Evolutionary conservation across 2,797 vertebrate genomes (phyloP).

Genomic region (Vireo griseus): DNA sequence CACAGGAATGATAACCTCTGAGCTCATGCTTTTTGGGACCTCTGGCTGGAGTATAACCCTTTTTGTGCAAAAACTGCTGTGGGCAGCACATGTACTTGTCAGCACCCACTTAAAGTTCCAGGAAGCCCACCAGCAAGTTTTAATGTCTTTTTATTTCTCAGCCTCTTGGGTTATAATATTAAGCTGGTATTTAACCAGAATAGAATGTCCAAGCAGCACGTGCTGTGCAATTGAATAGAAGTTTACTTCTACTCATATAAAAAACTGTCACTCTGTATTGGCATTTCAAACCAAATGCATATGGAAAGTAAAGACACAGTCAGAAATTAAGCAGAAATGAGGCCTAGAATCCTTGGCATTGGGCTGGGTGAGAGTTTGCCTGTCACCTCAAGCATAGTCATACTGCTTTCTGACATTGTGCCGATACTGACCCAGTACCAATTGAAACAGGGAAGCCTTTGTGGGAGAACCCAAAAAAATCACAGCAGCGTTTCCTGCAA

Average conservation of each 20-base stretch:
- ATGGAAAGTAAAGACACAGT: neutral
- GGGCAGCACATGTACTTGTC: neutral
- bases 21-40: neutral
- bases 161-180: neutral
- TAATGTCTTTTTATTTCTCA: neutral
- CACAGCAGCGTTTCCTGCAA: neutral
- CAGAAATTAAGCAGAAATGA: neutral
- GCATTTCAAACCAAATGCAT: neutral
- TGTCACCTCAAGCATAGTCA: neutral
- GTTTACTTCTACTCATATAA: neutral
- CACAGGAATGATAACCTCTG: neutral
- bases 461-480: neutral
- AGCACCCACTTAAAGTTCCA: neutral
- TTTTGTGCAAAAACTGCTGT: neutral
- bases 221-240: neutral
- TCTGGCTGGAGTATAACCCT: neutral
- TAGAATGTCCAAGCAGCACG: neutral
- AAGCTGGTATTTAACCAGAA: neutral
- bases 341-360: neutral
- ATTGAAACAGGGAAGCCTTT: neutral
- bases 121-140: neutral
- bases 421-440: fast-evolving
- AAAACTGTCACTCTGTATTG: neutral
- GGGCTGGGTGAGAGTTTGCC: neutral
- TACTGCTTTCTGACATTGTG: neutral